Percentiles rank a stretch among this genome's conserved stretches.
Evolutionary conservation across 2,797 vertebrate species (phyloP).

Genomic region (Lophius americanus): DNA sequence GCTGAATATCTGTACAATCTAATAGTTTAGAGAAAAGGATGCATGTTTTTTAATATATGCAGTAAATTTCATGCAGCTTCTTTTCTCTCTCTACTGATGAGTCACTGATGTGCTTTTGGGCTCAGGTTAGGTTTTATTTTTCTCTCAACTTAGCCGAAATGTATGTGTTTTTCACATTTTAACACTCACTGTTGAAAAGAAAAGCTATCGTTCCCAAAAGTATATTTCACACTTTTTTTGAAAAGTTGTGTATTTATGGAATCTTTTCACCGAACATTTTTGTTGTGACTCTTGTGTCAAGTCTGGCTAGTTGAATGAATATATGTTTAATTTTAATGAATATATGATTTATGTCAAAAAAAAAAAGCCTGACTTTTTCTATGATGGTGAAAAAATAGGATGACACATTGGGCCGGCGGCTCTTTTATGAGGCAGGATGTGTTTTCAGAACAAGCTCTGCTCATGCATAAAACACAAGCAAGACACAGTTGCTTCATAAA

Average conservation of each 20-base stretch:
- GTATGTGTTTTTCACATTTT: conserved; percentile 2
- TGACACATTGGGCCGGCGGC: conserved; percentile 21
- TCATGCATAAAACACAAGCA: conserved; percentile 47
- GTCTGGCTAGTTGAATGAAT: conserved; percentile 6
- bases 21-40: neutral
- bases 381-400: neutral
- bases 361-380: conserved; percentile 12
- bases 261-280: neutral
- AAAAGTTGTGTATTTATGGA: neutral
- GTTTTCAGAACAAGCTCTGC: conserved; percentile 37
- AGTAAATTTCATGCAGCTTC: neutral
- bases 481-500: conserved; percentile 40
- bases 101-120: neutral
- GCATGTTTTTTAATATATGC: too few species aligned
- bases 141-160: neutral
- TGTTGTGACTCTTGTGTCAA: neutral
- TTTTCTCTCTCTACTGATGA: neutral
- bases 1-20: neutral
- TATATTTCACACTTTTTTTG: conserved; percentile 1
- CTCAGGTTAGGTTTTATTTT: conserved; percentile 5
- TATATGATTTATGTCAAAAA: conserved; percentile 28
- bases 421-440: conserved; percentile 22
- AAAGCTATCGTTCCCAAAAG: neutral
- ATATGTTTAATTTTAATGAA: conserved; percentile 27
- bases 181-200: neutral